These are phyloP conservation scores for Prunella fulvescens DNA, from an alignment of 2,113 vertebrate species.

Conservation along the genomic window DNA sequence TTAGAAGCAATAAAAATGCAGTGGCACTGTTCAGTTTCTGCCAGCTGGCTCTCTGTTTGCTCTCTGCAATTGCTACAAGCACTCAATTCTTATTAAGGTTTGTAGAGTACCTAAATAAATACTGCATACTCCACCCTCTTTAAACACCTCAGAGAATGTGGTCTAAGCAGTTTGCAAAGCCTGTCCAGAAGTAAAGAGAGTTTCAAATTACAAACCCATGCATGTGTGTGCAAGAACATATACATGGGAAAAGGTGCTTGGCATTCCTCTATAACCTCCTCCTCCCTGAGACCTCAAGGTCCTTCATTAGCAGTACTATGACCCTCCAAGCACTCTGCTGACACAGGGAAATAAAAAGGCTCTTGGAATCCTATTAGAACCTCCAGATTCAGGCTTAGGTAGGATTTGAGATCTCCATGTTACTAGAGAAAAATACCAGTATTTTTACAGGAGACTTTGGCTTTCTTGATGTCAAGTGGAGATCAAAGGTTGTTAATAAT, in stretches of 20 bases:
- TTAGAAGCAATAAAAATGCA: conserved; percentile 29
- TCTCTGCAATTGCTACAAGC: conserved; percentile 57
- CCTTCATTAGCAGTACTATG: neutral
- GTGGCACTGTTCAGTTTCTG: conserved; percentile 28
- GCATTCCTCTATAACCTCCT: conserved; percentile 41
- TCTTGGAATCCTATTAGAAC: neutral
- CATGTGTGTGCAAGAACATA: conserved; percentile 55
- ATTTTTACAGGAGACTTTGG: neutral
- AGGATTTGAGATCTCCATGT: neutral
- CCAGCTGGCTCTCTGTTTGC: conserved; percentile 53
- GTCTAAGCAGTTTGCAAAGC: conserved; percentile 72
- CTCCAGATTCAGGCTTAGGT: neutral
- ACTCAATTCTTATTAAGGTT: conserved; percentile 64
- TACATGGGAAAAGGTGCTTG: conserved; percentile 46
- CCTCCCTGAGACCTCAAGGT: conserved; percentile 27
- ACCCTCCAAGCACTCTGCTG: neutral
- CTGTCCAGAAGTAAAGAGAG: conserved; percentile 65
- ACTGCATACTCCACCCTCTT: conserved; percentile 69
- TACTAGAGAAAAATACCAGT: neutral
- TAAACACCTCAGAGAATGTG: conserved; percentile 73
- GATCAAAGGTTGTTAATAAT: conserved; percentile 34
- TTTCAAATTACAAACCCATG: conserved; percentile 63
- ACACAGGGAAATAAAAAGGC: neutral
- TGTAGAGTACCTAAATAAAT: conserved; percentile 65
- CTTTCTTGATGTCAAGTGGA: neutral